Evolutionary conservation across 2,888 invertebrate species (phyloP), one percentile per base, ranked within the genome.

Genomic region (Melanophora roralis): DNA sequence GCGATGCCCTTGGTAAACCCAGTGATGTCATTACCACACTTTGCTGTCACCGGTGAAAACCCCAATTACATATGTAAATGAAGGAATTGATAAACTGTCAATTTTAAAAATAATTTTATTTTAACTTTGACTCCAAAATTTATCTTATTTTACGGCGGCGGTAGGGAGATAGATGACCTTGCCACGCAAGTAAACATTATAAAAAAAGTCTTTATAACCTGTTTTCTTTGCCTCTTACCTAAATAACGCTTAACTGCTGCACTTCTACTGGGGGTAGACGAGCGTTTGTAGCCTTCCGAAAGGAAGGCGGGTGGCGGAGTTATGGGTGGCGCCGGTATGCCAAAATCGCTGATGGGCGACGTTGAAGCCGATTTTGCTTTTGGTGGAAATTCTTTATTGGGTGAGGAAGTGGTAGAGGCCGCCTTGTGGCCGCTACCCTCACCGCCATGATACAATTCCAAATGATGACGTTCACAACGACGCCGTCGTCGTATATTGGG

Each of bases 221-320:
- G 6, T 5, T 27, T 27, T 27, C n/a, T n/a, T 3, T 27, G 27
- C 6, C 27, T 16, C 76, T 79, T 51, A 74, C 79, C 82, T 74
- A 77, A 65, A 34, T 73, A 59, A 19, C 69, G 51, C 9, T 78
- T 74, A 19, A 81, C 53, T 59, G 81, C 71, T 81, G 78, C 81
- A 81, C 86, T 87, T 78, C 85, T 86, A 49, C 85, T 86, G 81
- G 87, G 86, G 36, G 89, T 86, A 74, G 86, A 84, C 36, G 86
- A 84, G 19, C 89, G 85, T 83, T 91, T 92, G 85, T 93, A 93
- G 47, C 92, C 93, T 23, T 92, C 92, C 3, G 93, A 92, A 64
- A 93, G 89, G 85, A 94, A 94, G 72, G 93, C 93, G 8, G 93
- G 93, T 14, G 94, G 94, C 27, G 93, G 93, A 34, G 93, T 93